A percentile compares a stretch with the other conserved stretches of the same genome.
These are phyloP conservation scores for Nanorana parkeri DNA, from an alignment of 2,113 vertebrate genomes.

Conservation along the genomic window DNA sequence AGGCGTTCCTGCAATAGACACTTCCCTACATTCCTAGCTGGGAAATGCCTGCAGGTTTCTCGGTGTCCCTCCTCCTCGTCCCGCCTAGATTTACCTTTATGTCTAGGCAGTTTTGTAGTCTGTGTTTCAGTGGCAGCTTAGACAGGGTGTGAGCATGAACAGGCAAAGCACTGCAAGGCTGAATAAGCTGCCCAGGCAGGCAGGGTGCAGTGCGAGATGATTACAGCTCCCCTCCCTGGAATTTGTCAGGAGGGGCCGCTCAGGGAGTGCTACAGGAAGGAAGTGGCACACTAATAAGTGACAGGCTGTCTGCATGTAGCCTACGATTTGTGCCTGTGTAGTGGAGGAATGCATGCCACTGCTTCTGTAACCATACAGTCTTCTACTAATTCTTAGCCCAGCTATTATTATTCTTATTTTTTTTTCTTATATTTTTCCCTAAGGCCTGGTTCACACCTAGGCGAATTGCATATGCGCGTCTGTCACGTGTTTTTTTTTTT, in stretches of 20 bases:
- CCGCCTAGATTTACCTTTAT: not conserved
- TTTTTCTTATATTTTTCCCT: too few species aligned
- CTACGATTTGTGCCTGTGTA: not conserved
- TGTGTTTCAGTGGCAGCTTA: not conserved
- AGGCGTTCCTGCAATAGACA: not conserved
- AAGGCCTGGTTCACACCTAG: too few species aligned
- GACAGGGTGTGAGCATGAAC: not conserved
- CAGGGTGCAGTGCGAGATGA: not conserved
- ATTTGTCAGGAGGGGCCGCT: conserved; percentile 37
- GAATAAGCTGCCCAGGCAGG: not conserved
- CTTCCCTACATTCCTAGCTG: conserved; percentile 26
- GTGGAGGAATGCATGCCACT: too few species aligned
- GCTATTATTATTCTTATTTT: too few species aligned
- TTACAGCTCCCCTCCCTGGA: conserved; percentile 20
- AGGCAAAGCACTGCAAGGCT: not conserved
- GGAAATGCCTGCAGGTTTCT: not conserved
- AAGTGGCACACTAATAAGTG: not conserved
- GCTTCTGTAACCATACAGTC: too few species aligned
- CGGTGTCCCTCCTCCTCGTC: not conserved
- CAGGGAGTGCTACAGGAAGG: conserved; percentile 53
- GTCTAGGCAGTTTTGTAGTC: not conserved
- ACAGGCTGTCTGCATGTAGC: not conserved
- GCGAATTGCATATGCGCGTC: too few species aligned
- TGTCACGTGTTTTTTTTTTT: too few species aligned
- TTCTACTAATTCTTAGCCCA: too few species aligned